Conservation (phyloP, 2,797 vertebrate genomes). For the Halcyon chelicuti region DNA sequence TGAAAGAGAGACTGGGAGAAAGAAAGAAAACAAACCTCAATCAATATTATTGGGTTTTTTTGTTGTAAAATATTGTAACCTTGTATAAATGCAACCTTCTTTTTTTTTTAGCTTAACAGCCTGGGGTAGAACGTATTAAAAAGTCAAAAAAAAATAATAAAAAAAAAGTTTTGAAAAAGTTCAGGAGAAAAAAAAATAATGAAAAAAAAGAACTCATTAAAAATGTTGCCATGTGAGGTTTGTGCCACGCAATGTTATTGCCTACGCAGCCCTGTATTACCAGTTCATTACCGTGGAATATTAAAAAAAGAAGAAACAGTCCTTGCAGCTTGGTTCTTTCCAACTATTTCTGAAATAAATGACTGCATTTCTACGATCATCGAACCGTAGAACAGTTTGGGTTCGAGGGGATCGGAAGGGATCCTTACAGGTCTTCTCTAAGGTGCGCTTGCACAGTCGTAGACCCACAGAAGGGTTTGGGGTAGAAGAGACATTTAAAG, state of each 20-base stretch:
- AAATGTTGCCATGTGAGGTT: slow-evolving; percentile 70
- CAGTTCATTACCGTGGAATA: slow-evolving; percentile 79
- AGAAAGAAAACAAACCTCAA: slow-evolving; percentile 78
- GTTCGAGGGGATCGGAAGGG: too few relatives aligned
- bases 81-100: slow-evolving; percentile 78
- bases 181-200: slow-evolving; percentile 48
- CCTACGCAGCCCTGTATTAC: slow-evolving; percentile 82
- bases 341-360: slow-evolving; percentile 86
- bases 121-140: slow-evolving; percentile 75
- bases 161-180: slow-evolving; percentile 62
- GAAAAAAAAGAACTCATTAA: slow-evolving; percentile 20
- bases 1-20: slow-evolving; percentile 67
- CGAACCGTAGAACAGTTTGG: too few relatives aligned
- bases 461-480: not conserved
- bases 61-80: slow-evolving; percentile 83
- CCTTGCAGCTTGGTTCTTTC: slow-evolving; percentile 59
- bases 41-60: slow-evolving; percentile 65
- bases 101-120: slow-evolving; percentile 78
- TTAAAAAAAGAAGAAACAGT: slow-evolving; percentile 69
- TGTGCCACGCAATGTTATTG: slow-evolving; percentile 78
- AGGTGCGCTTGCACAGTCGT: too few relatives aligned
- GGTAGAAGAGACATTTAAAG: not conserved
- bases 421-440: too few relatives aligned
- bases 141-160: slow-evolving; percentile 4
- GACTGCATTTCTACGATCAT: slow-evolving; percentile 81